Percentiles rank a stretch among this genome's conserved stretches.
Conservation (phyloP, 2,113 vertebrate species). For the Ceratotherium simum region DNA sequence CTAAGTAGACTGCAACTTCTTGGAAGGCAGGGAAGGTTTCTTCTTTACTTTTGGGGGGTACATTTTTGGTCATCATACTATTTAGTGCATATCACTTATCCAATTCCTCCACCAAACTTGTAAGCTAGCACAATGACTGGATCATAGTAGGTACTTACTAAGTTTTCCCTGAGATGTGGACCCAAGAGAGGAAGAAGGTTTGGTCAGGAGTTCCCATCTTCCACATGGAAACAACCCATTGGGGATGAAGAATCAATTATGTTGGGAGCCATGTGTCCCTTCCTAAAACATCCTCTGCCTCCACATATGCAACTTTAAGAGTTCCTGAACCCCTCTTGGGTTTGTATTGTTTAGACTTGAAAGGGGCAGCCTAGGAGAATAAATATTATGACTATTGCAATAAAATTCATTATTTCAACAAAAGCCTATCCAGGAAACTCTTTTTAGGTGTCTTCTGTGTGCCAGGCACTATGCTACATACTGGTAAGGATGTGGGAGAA, state of each 20-base stretch:
- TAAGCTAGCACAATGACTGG: background rate
- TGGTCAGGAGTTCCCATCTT: background rate
- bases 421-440: constrained; percentile 40
- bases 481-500: background rate
- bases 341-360: background rate
- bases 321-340: background rate
- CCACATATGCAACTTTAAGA: background rate
- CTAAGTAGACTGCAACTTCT: constrained; percentile 8
- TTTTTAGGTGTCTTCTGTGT: background rate
- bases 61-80: background rate
- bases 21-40: background rate
- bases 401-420: background rate
- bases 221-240: background rate
- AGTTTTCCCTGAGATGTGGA: background rate
- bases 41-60: background rate
- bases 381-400: constrained; percentile 21
- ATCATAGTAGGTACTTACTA: background rate
- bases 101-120: background rate
- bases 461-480: background rate
- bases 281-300: background rate
- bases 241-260: background rate
- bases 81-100: background rate
- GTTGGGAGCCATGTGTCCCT: background rate
- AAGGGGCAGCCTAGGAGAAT: constrained; percentile 9
- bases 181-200: background rate